Evolutionary conservation across 1,140 invertebrate species (phyloP), one percentile per base, ranked within the genome.

Genomic region (Brachionus asplanchnoidis): DNA sequence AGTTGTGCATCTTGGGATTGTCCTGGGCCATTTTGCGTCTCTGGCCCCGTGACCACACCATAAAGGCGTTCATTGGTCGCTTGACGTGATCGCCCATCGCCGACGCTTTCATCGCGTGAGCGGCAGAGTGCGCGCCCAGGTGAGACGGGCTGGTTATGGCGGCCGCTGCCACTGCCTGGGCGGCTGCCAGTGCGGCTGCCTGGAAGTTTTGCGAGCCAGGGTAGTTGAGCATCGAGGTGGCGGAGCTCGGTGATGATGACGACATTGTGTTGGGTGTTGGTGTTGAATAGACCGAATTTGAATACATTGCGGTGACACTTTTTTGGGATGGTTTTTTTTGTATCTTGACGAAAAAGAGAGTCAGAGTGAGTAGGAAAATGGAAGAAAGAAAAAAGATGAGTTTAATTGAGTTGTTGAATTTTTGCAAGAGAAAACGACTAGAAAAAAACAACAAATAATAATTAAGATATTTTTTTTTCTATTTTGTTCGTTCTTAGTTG

Each of bases 1-100:
- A 97, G 87, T 99, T 99, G 90, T 99, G 97, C 97, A 99, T 99
- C 91, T 99, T 99, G 0, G 97, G 97, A 89, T 99, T 99, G 87
- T 99, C 97, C 87, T 98, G 97, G 0, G 98, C 97, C 97, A 99
- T 99, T 91, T 99, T 99, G 85, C 97, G 92, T 68, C 97, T 91
- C 88, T 99, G 97, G 0, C 97, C 97, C 0, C 97, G 91, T 4
- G 96, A 97, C 97, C 97, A 99, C 11, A 99, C 97, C 97, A 99
- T 99, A 90, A 99, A 99, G 14, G 97, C 97, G 90, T 99, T 99
- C 97, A 99, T 99, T 0, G 97, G 97, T 85, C 97, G 92, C 90
- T 99, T 99, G 9, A 99, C 97, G 0, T 97, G 93, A n/a, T 88
- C 88, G 28, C 12, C 79, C 79, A 82, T 82, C 1, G 79, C 79